Percentiles rank a stretch among this genome's conserved stretches.
phyloP scores from a whole-genome alignment of 2,888 invertebrate species.

The Barypeithes pellucidus region DNA sequence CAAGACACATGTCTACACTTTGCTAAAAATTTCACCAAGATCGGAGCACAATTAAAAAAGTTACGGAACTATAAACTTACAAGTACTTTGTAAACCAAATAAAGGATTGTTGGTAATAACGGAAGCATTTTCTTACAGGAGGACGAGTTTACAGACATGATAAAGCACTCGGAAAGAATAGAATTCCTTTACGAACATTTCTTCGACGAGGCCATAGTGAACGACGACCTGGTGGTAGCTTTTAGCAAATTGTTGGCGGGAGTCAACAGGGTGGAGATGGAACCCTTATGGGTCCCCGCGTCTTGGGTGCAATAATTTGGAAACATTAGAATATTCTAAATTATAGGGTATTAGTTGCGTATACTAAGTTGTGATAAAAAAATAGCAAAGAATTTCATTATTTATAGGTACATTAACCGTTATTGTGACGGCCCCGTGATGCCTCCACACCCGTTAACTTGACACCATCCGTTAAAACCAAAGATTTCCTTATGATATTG shows the following conservation, averaged over 20 bases:
- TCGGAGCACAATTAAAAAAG: too few relatives aligned
- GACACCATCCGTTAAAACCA: too few relatives aligned
- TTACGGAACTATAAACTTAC: too few relatives aligned
- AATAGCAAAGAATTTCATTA: background rate
- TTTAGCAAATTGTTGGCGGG: constrained; percentile 88
- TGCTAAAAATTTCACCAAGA: too few relatives aligned
- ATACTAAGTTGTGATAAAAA: constrained; percentile 17
- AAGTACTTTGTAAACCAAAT: too few relatives aligned
- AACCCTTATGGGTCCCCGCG: constrained; percentile 96
- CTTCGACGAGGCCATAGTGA: constrained; percentile 95
- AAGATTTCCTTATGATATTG: too few relatives aligned
- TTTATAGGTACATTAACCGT: background rate
- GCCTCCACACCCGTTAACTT: too few relatives aligned
- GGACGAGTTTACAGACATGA: constrained; percentile 91
- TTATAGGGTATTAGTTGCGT: background rate
- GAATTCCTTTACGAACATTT: constrained; percentile 94
- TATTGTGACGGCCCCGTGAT: too few relatives aligned
- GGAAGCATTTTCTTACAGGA: constrained; percentile 79
- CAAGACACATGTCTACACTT: too few relatives aligned
- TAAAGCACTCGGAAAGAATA: constrained; percentile 88
- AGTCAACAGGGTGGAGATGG: constrained; percentile 89
- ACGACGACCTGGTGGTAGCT: constrained; percentile 89
- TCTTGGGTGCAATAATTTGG: constrained; percentile 87
- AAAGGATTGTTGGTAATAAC: too few relatives aligned
- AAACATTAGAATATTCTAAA: constrained; percentile 17